Evolutionary conservation across 2,113 vertebrate genomes (phyloP).

Genomic region (Caranx melampygus): DNA sequence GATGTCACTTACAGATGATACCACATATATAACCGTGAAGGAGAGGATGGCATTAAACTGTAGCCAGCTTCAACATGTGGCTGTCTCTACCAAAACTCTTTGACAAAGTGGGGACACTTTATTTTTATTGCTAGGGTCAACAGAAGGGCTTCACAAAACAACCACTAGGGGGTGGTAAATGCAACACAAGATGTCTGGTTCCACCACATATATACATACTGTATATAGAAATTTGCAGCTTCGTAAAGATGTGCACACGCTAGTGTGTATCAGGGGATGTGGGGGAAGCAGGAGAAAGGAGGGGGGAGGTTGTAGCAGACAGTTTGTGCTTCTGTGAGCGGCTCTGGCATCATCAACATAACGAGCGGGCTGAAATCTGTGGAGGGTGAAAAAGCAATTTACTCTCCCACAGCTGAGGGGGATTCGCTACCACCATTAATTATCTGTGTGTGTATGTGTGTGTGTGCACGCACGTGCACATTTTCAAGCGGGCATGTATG

Average conservation of each 20-base stretch:
- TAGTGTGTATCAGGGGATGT: slow-evolving; percentile 43
- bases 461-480: not conserved
- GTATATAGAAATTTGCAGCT: slow-evolving; percentile 37
- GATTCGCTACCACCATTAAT: slow-evolving; percentile 81
- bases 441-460: slow-evolving; percentile 63
- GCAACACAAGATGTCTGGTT: too few species aligned
- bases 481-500: slow-evolving; percentile 15
- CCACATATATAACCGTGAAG: too few species aligned
- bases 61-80: too few species aligned
- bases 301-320: slow-evolving; percentile 53
- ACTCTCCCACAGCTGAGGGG: slow-evolving; percentile 82
- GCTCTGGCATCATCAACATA: slow-evolving; percentile 82
- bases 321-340: slow-evolving; percentile 77
- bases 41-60: too few species aligned
- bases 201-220: too few species aligned
- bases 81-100: too few species aligned
- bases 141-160: too few species aligned
- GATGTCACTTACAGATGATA: too few species aligned
- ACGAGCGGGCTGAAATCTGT: slow-evolving; percentile 80
- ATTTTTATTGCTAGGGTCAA: too few species aligned
- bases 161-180: too few species aligned
- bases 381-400: slow-evolving; percentile 86
- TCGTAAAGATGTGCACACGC: slow-evolving; percentile 43
- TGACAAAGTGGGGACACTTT: too few species aligned
- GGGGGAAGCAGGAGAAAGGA: not conserved